Evolutionary conservation across 2,797 vertebrate species (phyloP).

Genomic region (Ctenopoma kingsleyae): DNA sequence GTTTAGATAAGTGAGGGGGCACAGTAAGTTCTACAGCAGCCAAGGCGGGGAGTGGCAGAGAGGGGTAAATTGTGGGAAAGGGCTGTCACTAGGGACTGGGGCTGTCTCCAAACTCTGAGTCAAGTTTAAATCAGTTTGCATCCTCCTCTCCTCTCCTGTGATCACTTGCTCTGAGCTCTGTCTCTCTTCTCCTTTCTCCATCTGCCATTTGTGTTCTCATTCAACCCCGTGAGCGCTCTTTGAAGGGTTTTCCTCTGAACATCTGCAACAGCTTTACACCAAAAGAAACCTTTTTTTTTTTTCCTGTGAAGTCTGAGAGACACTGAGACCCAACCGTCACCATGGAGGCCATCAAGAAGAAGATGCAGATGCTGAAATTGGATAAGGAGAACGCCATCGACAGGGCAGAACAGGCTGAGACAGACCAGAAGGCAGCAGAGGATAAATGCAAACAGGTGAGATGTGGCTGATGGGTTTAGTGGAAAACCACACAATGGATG

Average conservation of each 20-base stretch:
- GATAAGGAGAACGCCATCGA: conserved; percentile 97
- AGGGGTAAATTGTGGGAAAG: conserved; percentile 70
- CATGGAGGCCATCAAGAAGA: conserved; percentile 99
- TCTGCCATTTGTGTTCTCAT: conserved; percentile 38
- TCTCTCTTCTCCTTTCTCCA: conserved; percentile 48
- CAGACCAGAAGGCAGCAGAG: conserved; percentile 91
- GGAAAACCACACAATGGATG: conserved; percentile 4
- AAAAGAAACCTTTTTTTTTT: background rate
- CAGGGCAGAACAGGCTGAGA: conserved; percentile 93
- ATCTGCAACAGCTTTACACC: conserved; percentile 19
- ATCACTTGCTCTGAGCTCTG: conserved; percentile 44
- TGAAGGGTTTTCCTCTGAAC: conserved; percentile 26
- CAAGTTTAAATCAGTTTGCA: conserved; percentile 89
- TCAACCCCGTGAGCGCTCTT: conserved; percentile 23
- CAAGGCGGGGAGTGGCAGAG: conserved; percentile 65
- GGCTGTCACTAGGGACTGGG: conserved; percentile 82
- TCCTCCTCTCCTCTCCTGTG: conserved; percentile 63
- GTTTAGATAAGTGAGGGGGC: conserved; percentile 67
- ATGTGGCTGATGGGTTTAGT: background rate
- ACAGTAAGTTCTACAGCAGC: conserved; percentile 55
- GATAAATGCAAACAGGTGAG: conserved; percentile 95
- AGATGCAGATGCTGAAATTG: conserved; percentile 98
- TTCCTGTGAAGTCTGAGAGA: background rate
- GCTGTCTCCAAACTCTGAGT: conserved; percentile 82
- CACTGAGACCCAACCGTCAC: conserved; percentile 48